Evolutionary conservation across 2,888 invertebrate species (phyloP).

Genomic region (Eristalis arbustorum): DNA sequence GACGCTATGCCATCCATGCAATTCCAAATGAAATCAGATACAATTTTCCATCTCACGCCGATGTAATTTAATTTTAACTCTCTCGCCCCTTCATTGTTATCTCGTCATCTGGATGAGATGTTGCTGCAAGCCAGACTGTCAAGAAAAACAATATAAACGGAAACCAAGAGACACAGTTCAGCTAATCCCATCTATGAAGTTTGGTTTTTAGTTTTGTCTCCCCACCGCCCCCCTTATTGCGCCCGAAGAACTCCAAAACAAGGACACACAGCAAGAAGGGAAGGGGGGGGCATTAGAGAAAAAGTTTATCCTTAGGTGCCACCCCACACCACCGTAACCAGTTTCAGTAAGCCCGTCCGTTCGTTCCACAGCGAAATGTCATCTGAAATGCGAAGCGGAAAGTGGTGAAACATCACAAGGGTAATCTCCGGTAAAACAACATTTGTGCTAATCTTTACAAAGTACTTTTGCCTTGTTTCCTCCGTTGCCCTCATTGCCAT

Average conservation of each 20-base stretch:
- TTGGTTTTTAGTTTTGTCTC: conserved; percentile 62
- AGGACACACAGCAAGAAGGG: conserved; percentile 6
- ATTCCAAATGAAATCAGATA: too few species aligned
- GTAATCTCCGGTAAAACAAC: conserved; percentile 70
- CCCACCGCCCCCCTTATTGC: neutral
- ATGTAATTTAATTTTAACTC: too few species aligned
- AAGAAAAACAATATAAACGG: neutral
- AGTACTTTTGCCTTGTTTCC: conserved; percentile 67
- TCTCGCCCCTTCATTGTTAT: neutral
- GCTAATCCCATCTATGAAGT: conserved; percentile 53
- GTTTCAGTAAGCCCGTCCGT: neutral
- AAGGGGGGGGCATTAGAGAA: conserved; percentile 34
- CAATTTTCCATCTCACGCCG: too few species aligned
- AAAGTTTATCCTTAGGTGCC: conserved; percentile 42
- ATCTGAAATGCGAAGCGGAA: conserved; percentile 66
- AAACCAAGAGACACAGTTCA: conserved; percentile 22
- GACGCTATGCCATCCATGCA: too few species aligned
- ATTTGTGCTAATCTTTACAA: conserved; percentile 70
- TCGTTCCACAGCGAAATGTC: conserved; percentile 51
- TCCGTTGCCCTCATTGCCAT: conserved; percentile 28
- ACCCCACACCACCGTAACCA: neutral
- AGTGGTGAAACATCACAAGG: conserved; percentile 70
- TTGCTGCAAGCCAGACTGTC: conserved; percentile 25
- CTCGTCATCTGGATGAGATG: too few species aligned
- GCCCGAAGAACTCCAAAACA: conserved; percentile 27